Evolutionary conservation across 2,888 invertebrate genomes (phyloP), one percentile per base, ranked within the genome.

Genomic region (Pterostichus niger): DNA sequence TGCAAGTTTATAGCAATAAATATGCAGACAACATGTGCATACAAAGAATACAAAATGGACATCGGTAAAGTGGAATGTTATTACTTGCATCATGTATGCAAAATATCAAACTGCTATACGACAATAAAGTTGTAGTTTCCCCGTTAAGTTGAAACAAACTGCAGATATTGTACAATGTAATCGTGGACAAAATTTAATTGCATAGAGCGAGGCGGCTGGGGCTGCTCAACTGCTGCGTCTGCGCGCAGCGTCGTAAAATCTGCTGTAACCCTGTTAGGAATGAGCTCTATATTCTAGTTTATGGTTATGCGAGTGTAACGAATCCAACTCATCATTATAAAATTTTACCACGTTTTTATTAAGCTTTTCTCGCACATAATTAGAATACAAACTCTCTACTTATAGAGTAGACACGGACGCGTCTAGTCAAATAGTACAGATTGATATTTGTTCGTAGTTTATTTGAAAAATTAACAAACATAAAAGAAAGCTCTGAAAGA

Each of bases 251-350:
- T 61, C 59, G 59, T 78, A 78, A 78, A 78, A 61, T 61, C 78
- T 56, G 54, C 78, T 59, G 15, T 56, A 44, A 56, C 40, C 59
- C 31, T 40, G 78, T 77, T 77, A 59, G 78, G 17, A 78, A 78
- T 59, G 40, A 40, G 78, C 78, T 78, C 78, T 56, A 61, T 78
- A 61, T 78, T 78, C 56, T 78, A 78, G 54, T 78, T 78, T 78
- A 78, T 40, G 78, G 56, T 78, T 78, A 78, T 78, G 78, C 52
- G 35, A 11, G 59, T 44, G 35, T 56, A 78, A 78, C 78, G 78
- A 78, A 59, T 79, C 44, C 79, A 46, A 13, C 79, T 64, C 64
- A 79, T 79, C 68, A 64, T 68, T 79, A 79, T 79, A 49, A 79
- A 79, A 64, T 40, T 79, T 49, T 79, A 64, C 79, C 13, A 13